These are phyloP conservation scores for Cybosia mesomella DNA, from an alignment of 2,888 invertebrate genomes.

Conservation along the genomic window DNA sequence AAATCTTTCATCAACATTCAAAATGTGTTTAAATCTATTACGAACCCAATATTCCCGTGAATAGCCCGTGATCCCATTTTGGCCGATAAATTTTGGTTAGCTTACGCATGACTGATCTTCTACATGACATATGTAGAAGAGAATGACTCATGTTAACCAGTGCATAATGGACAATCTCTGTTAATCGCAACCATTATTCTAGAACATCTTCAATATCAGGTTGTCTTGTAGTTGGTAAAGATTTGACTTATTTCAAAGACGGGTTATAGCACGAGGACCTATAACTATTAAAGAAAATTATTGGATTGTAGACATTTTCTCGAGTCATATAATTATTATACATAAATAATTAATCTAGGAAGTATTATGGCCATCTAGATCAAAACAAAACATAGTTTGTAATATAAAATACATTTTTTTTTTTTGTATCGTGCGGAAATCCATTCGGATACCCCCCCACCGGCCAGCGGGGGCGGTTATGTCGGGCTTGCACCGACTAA, in stretches of 20 bases:
- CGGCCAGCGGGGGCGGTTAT: too few species aligned
- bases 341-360: too few species aligned
- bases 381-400: too few species aligned
- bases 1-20: slow-evolving; percentile 3
- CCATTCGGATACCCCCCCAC: too few species aligned
- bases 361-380: too few species aligned
- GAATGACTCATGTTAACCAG: slow-evolving; percentile 14
- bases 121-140: too few species aligned
- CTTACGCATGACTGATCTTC: slow-evolving; percentile 11
- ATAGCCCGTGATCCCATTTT: neutral
- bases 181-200: neutral
- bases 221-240: neutral
- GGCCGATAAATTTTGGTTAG: neutral
- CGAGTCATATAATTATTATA: too few species aligned
- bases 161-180: slow-evolving; percentile 3
- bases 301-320: too few species aligned
- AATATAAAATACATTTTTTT: too few species aligned
- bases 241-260: neutral
- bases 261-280: neutral
- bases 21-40: neutral
- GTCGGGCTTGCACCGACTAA: too few species aligned
- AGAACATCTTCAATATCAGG: neutral
- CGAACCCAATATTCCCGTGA: neutral
- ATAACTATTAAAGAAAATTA: too few species aligned
- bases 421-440: too few species aligned